A percentile compares a stretch with the other conserved stretches of the same genome.
Evolutionary conservation across 2,888 invertebrate species (phyloP).

Genomic region (Pocota personata): DNA sequence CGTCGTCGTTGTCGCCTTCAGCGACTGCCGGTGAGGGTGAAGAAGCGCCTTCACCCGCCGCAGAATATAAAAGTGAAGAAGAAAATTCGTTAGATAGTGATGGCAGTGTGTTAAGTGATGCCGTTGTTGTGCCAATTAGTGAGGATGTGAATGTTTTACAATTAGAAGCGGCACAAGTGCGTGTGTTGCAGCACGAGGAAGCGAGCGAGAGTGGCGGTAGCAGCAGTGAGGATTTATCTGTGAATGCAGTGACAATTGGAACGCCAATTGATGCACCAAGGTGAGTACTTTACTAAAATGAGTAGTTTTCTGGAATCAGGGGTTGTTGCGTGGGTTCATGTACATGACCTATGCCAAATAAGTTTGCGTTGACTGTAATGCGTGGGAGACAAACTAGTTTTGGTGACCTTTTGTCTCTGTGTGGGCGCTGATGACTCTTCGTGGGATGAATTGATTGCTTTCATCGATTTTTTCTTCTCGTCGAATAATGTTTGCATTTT

Average conservation of each 20-base stretch:
- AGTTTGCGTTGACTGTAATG: not conserved
- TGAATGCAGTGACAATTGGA: constrained; percentile 31
- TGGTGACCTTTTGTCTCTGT: not conserved
- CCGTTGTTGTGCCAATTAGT: constrained; percentile 47
- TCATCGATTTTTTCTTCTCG: not conserved
- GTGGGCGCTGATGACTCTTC: not conserved
- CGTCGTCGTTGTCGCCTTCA: not conserved
- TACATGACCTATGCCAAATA: not conserved
- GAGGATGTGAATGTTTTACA: constrained; percentile 40
- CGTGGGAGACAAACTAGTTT: not conserved
- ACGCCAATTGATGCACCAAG: constrained; percentile 25
- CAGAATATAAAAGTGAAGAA: constrained; percentile 27
- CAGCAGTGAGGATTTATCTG: constrained; percentile 22
- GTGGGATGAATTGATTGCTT: not conserved
- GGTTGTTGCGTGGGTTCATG: not conserved
- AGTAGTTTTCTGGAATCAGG: not conserved
- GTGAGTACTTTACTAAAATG: constrained; percentile 39
- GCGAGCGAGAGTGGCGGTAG: not conserved
- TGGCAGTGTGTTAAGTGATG: constrained; percentile 62
- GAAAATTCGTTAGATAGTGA: constrained; percentile 38
- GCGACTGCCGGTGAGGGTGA: constrained; percentile 2
- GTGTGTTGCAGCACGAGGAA: constrained; percentile 11
- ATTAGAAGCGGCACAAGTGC: constrained; percentile 53
- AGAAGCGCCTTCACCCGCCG: constrained; percentile 6
- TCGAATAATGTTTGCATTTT: no score